Percentiles rank a stretch among this genome's conserved stretches.
These are phyloP conservation scores for Drosophila pseudotakahashii DNA, from an alignment of 2,888 invertebrate genomes.

Conservation along the genomic window DNA sequence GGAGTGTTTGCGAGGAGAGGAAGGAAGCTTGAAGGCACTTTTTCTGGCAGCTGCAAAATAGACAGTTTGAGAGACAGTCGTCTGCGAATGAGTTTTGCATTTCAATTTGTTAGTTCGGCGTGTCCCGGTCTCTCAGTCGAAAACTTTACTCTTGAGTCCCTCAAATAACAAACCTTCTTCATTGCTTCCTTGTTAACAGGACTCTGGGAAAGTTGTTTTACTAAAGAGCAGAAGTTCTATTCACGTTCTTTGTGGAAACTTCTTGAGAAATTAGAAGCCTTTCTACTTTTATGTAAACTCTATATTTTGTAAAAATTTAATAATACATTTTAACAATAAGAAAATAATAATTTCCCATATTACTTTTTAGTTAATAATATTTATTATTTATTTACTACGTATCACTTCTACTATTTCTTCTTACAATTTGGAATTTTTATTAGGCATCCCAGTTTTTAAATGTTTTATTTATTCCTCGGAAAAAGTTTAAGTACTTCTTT, in stretches of 20 bases:
- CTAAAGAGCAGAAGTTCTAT: slow-evolving; percentile 14
- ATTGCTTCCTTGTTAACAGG: slow-evolving; percentile 21
- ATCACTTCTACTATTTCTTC: no score
- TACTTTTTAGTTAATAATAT: no score
- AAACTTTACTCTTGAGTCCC: slow-evolving; percentile 3
- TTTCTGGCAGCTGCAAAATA: slow-evolving; percentile 16
- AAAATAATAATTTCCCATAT: background rate
- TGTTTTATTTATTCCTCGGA: background rate
- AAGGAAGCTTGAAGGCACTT: slow-evolving; percentile 1
- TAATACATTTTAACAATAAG: no score
- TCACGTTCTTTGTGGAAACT: background rate
- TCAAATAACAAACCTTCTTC: background rate
- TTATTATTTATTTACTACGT: no score
- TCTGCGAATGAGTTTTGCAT: slow-evolving; percentile 63
- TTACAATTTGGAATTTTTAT: background rate
- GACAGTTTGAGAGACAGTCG: slow-evolving; percentile 50
- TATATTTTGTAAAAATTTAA: no score
- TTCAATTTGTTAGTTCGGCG: slow-evolving; percentile 59
- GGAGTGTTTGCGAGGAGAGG: background rate
- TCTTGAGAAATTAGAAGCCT: background rate
- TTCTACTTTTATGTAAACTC: no score
- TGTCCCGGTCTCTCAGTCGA: slow-evolving; percentile 3
- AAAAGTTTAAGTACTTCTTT: background rate
- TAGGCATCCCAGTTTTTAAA: background rate
- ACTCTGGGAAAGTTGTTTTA: slow-evolving; percentile 23